Evolutionary conservation across 2,113 vertebrate species (phyloP), one percentile per base, ranked within the genome.

Genomic region (Leptosomus discolor): DNA sequence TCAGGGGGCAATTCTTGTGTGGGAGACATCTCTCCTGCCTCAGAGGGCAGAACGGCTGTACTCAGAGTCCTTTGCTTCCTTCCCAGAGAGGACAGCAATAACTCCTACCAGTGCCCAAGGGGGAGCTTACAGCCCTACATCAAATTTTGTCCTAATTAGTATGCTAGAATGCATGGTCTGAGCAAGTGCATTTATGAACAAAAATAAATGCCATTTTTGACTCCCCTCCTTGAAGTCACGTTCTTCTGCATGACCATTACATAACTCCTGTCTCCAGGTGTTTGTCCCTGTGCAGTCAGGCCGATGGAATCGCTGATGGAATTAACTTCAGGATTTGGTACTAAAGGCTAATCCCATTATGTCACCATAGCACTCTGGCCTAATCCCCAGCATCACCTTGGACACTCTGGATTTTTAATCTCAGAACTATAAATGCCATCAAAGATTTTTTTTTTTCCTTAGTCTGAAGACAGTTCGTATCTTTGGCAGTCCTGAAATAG

Each of bases 331-430:
- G 73, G 84, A 90, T 94, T 90, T 90, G 30, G 16, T 84, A 63
- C n/a, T 82, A 89, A 96, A 77, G 12, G 16, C 54, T 92, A 97
- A 97, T 96, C 96, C 46, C 57, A 77, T 97, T 95, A 94, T 74
- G 58, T 89, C 48, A 32, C 79, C 80, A 63, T 57, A 87, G 67
- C 46, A 32, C 83, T 92, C 60, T 65, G 26, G 32, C 30, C 75
- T 93, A 96, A 93, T 96, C 90, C 75, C n/a, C 32, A 82, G 19
- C 36, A 76, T 83, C 51, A 88, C 78, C 90, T 91, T 51, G 54
- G 69, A 51, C 46, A 88, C 77, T 77, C 50, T 2, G 34, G 70
- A 80, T 12, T 79, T 94, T 76, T 83, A 94, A 90, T 94, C 70
- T 90, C 81, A 81, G 83, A 71, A 57, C 67, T 94, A 94, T 64